Evolutionary conservation across 2,797 vertebrate genomes (phyloP).

Genomic region (Sebastes paucispinis): DNA sequence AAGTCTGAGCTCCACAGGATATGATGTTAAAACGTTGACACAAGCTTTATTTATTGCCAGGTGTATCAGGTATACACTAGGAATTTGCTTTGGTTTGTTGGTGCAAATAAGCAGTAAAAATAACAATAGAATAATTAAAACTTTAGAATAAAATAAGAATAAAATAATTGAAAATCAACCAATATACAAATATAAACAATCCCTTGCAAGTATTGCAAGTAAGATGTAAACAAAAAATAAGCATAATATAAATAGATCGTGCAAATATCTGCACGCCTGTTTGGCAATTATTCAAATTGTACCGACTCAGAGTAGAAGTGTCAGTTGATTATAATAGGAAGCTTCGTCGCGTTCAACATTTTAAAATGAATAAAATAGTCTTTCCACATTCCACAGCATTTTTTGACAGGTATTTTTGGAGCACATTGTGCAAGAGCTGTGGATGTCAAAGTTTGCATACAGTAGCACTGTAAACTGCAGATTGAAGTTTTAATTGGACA

Average conservation of each 20-base stretch:
- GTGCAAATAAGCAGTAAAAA: too few relatives aligned
- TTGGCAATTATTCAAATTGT: neutral
- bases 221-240: too few relatives aligned
- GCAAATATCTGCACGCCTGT: neutral
- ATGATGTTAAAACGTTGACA: neutral
- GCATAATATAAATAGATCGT: too few relatives aligned
- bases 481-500: neutral
- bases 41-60: too few relatives aligned
- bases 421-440: neutral
- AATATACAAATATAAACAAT: too few relatives aligned
- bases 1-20: neutral
- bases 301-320: neutral
- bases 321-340: neutral
- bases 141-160: too few relatives aligned
- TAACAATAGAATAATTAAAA: too few relatives aligned
- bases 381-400: neutral
- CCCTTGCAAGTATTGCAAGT: too few relatives aligned
- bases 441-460: neutral
- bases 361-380: accelerated
- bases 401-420: neutral
- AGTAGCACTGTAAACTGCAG: neutral
- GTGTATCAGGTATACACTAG: too few relatives aligned
- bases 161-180: too few relatives aligned
- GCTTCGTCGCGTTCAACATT: neutral
- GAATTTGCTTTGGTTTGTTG: too few relatives aligned